These are phyloP conservation scores for Eudyptes chrysolophus DNA, from an alignment of 2,113 vertebrate genomes.

Conservation along the genomic window DNA sequence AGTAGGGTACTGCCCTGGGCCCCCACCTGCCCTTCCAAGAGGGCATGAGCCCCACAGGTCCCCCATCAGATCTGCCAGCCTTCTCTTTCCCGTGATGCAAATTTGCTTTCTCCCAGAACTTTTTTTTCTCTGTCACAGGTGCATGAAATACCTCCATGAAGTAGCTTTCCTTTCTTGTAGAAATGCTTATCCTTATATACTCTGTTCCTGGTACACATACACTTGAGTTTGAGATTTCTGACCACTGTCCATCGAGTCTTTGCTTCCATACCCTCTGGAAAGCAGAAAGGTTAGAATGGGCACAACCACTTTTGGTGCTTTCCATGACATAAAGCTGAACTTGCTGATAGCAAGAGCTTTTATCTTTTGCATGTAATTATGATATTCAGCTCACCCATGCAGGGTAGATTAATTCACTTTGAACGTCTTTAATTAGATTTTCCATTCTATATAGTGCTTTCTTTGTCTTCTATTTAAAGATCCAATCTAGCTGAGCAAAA, in stretches of 20 bases:
- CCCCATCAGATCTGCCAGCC: background rate
- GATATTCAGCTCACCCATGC: background rate
- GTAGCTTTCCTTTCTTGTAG: background rate
- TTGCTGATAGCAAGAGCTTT: background rate
- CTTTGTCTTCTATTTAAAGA: conserved; percentile 6
- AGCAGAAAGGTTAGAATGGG: background rate
- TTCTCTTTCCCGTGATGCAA: background rate
- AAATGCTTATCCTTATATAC: background rate
- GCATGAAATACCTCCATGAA: background rate
- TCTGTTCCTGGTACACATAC: background rate
- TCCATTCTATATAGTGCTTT: background rate
- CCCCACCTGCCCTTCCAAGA: background rate
- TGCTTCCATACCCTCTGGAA: background rate
- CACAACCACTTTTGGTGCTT: background rate
- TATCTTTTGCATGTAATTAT: background rate
- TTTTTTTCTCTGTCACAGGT: background rate
- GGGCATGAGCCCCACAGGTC: background rate
- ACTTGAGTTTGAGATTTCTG: background rate
- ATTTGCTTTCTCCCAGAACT: background rate
- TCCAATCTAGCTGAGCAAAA: background rate
- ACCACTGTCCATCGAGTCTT: background rate
- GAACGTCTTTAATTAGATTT: background rate
- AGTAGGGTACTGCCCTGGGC: background rate
- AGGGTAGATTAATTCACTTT: background rate
- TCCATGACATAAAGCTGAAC: background rate